A percentile compares a stretch with the other conserved stretches of the same genome.
These are phyloP conservation scores for Nettapus auritus DNA, from an alignment of 2,113 vertebrate species.

Conservation along the genomic window DNA sequence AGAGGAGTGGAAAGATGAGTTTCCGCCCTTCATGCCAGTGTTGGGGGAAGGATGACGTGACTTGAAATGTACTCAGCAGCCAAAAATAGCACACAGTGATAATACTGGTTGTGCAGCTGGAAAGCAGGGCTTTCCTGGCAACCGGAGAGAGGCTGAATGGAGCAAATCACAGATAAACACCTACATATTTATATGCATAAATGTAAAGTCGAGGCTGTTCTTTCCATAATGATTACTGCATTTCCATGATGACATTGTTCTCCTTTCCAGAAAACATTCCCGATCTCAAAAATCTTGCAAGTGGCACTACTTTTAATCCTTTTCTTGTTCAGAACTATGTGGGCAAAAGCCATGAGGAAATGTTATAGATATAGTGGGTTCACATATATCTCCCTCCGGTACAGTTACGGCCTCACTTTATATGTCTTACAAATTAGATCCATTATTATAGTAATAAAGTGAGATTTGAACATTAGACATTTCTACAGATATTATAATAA, in stretches of 20 bases:
- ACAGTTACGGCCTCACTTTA: constrained; percentile 32
- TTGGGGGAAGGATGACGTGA: constrained; percentile 44
- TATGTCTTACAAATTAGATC: constrained; percentile 63
- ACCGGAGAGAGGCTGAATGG: not conserved
- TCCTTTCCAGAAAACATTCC: not conserved
- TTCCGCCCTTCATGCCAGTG: not conserved
- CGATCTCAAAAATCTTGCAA: not conserved
- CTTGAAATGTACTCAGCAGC: constrained; percentile 8
- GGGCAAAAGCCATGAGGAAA: not conserved
- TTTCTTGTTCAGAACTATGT: not conserved
- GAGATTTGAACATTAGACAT: constrained; percentile 47
- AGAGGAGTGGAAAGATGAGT: not conserved
- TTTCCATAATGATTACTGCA: not conserved
- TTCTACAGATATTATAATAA: constrained; percentile 55
- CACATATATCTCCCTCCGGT: constrained; percentile 19
- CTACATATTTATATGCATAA: accelerated
- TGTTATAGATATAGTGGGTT: not conserved
- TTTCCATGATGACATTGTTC: not conserved
- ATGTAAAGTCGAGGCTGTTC: not conserved
- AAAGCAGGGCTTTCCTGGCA: constrained; percentile 21
- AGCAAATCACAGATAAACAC: not conserved
- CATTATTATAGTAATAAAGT: constrained; percentile 60
- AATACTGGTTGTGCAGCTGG: constrained; percentile 31
- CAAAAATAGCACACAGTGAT: constrained; percentile 41
- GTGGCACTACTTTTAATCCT: not conserved